phyloP scores from a whole-genome alignment of 2,797 vertebrate genomes.

The Melanotaenia pygmaea region DNA sequence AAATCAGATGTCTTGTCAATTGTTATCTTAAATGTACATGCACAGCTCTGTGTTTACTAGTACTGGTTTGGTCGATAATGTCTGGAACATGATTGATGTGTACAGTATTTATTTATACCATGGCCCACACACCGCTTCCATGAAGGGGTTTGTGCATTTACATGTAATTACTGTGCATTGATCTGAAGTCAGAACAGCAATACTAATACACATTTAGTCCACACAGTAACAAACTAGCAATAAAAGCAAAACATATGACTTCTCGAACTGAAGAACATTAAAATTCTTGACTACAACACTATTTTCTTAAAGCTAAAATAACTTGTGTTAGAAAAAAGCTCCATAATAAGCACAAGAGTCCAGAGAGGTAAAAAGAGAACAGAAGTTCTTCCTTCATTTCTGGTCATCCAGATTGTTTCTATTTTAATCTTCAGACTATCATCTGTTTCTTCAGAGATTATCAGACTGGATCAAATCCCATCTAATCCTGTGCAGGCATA shows the following conservation, averaged over 20 bases:
- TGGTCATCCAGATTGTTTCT: slow-evolving; percentile 32
- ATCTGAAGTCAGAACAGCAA: background rate
- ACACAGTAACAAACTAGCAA: background rate
- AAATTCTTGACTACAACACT: background rate
- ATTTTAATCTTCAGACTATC: slow-evolving; percentile 50
- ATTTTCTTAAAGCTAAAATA: background rate
- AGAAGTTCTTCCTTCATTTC: slow-evolving; percentile 21
- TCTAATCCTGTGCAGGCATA: slow-evolving; percentile 44
- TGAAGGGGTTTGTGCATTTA: background rate
- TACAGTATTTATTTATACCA: background rate
- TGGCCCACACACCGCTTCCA: background rate
- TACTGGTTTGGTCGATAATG: background rate
- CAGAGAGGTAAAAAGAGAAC: background rate
- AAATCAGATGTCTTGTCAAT: background rate
- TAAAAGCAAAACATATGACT: background rate
- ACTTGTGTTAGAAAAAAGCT: background rate
- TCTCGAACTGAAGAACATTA: background rate
- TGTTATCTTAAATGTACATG: background rate
- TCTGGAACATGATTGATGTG: background rate
- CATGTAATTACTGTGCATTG: background rate
- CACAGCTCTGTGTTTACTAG: background rate
- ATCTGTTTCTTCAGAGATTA: slow-evolving; percentile 68
- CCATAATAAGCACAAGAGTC: accelerated
- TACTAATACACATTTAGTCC: background rate
- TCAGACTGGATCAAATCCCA: slow-evolving; percentile 63